phyloP scores from a whole-genome alignment of 92 coral and sea anemone species.

The Siderastrea radians region DNA sequence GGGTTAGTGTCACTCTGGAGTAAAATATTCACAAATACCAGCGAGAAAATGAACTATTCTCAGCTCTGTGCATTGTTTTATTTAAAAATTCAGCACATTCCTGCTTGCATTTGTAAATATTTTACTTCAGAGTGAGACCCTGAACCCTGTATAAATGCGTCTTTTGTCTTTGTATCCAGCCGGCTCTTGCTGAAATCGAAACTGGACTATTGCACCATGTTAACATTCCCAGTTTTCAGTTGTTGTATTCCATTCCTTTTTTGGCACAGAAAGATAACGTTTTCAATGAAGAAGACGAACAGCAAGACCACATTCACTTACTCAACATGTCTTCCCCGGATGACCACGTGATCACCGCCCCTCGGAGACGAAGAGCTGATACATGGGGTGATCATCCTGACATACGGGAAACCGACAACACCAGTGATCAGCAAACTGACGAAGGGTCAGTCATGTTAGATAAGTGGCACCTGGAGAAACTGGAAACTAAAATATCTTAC shows the following conservation, averaged over 20 bases:
- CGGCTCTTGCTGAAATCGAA: background rate
- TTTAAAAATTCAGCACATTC: too few species aligned
- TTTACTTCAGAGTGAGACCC: too few species aligned
- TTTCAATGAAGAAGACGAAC: background rate
- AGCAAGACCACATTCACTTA: background rate
- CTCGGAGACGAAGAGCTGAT: background rate
- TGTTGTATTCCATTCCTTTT: background rate
- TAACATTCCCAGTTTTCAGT: background rate
- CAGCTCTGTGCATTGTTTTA: too few species aligned
- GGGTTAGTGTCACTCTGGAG: too few species aligned
- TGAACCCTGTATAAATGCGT: too few species aligned
- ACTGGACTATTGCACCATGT: background rate
- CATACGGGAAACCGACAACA: background rate
- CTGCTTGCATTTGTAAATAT: too few species aligned
- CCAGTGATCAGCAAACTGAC: background rate
- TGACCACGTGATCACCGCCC: background rate
- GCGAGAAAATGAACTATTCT: too few species aligned
- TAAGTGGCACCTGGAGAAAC: background rate
- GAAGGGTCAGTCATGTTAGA: background rate
- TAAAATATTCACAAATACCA: too few species aligned
- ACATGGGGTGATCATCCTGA: background rate
- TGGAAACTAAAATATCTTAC: constrained; percentile 22
- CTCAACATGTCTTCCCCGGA: background rate
- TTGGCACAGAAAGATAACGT: background rate
- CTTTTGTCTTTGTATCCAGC: background rate